Percentiles rank a stretch among this genome's conserved stretches.
Conservation (phyloP, 2,888 invertebrate species). For the Sphaeridia pumilis region DNA sequence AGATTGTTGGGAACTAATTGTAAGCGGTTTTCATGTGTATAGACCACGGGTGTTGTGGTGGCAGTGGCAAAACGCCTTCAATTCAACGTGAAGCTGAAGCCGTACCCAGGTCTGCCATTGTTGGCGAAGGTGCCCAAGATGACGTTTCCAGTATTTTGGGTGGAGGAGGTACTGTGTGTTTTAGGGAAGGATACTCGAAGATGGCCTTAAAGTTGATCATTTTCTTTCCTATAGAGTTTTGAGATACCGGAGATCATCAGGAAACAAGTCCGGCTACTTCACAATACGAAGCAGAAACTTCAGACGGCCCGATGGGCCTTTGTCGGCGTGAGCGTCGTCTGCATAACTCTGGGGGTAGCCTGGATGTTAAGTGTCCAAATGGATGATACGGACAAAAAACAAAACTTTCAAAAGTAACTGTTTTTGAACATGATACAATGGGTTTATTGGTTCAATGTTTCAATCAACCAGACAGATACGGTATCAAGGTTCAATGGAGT, state of each 20-base stretch:
- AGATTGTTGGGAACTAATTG: not conserved
- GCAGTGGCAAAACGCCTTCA: conserved; percentile 19
- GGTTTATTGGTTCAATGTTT: too few species aligned
- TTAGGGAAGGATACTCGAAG: too few species aligned
- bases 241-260: conserved; percentile 2
- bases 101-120: conserved; percentile 7
- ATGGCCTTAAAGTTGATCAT: not conserved
- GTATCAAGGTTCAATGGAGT: too few species aligned
- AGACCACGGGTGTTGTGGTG: conserved; percentile 16
- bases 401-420: too few species aligned
- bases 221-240: not conserved
- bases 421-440: too few species aligned
- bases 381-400: too few species aligned
- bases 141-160: conserved; percentile 19
- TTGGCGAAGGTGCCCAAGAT: conserved; percentile 13
- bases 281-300: conserved; percentile 7
- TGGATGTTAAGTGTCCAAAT: not conserved
- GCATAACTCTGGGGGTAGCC: not conserved
- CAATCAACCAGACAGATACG: too few species aligned
- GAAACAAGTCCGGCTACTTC: conserved; percentile 3
- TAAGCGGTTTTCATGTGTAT: not conserved
- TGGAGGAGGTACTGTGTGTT: conserved; percentile 17
- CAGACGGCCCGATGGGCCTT: conserved; percentile 13
- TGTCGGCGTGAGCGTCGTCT: conserved; percentile 11
- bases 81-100: conserved; percentile 19